A percentile compares a stretch with the other conserved stretches of the same genome.
Conservation (phyloP, 2,888 invertebrate genomes). For the Busseola fusca region DNA sequence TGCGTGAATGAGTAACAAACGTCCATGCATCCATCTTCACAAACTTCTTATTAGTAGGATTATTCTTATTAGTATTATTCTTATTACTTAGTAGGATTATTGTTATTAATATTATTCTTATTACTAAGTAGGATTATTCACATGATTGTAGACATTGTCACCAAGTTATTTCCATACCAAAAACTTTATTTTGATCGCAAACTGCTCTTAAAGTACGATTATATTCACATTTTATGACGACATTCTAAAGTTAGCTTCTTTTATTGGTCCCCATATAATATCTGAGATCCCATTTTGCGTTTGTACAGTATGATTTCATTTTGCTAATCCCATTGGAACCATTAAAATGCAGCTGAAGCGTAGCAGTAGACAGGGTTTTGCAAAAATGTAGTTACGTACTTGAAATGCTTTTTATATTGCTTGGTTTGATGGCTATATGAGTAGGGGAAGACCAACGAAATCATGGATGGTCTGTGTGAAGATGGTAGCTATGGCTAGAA, state of each 20-base stretch:
- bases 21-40: no score
- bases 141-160: neutral
- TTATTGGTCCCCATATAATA: neutral
- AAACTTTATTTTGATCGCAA: conserved; percentile 9
- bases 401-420: neutral
- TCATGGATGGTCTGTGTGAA: neutral
- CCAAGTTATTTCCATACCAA: neutral
- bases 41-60: no score
- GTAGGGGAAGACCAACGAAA: neutral
- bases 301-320: neutral
- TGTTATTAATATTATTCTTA: no score
- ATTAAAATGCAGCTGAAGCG: conserved; percentile 5
- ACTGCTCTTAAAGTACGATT: conserved; percentile 4
- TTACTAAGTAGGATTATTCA: neutral
- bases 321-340: conserved; percentile 1
- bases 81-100: no score
- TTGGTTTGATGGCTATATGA: neutral
- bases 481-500: no score
- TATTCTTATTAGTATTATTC: no score
- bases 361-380: neutral
- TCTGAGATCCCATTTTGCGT: neutral
- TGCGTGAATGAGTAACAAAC: no score
- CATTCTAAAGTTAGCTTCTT: conserved; percentile 3
- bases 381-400: neutral
- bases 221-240: conserved; percentile 16